These are phyloP conservation scores for Marcusenius ussheri DNA, from an alignment of 2,113 vertebrate species.

Conservation along the genomic window DNA sequence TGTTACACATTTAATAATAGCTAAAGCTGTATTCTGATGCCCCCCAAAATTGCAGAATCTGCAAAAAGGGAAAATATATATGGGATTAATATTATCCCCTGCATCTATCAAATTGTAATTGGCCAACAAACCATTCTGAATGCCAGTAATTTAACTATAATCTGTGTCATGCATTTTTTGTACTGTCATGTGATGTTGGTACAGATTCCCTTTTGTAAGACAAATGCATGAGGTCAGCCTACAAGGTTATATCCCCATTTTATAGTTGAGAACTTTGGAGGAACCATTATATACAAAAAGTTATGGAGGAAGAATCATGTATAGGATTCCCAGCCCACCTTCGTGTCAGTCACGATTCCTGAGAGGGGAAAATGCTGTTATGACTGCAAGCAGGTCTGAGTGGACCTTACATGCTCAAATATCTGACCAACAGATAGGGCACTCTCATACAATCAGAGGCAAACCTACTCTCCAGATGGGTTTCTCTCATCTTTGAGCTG, in stretches of 20 bases:
- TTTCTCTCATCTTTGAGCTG: not conserved
- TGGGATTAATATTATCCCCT: not conserved
- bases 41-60: not conserved
- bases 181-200: not conserved
- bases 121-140: not conserved
- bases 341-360: not conserved
- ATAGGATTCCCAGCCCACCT: not conserved
- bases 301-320: not conserved
- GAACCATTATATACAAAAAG: not conserved
- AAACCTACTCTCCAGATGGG: not conserved
- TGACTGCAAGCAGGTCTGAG: not conserved
- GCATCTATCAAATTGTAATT: not conserved
- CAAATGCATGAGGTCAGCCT: not conserved
- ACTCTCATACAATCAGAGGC: not conserved
- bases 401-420: not conserved
- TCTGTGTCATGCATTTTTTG: not conserved
- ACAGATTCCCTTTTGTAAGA: not conserved
- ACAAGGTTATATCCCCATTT: not conserved
- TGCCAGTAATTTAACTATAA: not conserved
- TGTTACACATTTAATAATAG: not conserved
- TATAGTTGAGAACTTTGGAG: not conserved
- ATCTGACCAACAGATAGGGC: not conserved
- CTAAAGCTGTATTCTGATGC: not conserved
- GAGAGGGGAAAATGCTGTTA: not conserved
- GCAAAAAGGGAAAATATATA: not conserved